A percentile compares a stretch with the other conserved stretches of the same genome.
Evolutionary conservation across 2,113 vertebrate species (phyloP).

Genomic region (Hippolais icterina): DNA sequence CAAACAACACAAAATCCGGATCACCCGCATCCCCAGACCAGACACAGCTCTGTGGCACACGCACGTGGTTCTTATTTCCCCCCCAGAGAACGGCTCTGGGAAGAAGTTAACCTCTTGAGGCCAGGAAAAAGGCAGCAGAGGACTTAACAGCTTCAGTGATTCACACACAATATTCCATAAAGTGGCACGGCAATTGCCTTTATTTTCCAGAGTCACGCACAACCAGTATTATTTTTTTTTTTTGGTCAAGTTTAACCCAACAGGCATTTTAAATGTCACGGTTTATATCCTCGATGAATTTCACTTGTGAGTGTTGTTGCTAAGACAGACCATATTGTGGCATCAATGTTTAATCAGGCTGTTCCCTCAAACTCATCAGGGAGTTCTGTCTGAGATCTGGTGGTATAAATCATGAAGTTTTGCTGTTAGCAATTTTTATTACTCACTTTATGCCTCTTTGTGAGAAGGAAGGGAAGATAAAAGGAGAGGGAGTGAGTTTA

Average conservation of each 20-base stretch:
- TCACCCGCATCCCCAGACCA: background rate
- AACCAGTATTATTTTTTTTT: background rate
- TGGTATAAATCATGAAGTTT: slow-evolving; percentile 7
- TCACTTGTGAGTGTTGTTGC: slow-evolving; percentile 22
- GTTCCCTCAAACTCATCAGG: slow-evolving; percentile 33
- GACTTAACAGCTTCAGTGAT: background rate
- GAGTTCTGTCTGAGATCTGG: slow-evolving; percentile 25
- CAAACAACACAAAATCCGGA: background rate
- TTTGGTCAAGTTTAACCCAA: slow-evolving; percentile 7
- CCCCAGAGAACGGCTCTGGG: background rate
- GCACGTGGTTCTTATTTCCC: background rate
- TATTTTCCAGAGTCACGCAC: background rate
- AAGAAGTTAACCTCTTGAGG: slow-evolving; percentile 45
- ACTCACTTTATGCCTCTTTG: background rate
- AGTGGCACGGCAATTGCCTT: background rate
- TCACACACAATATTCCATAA: background rate
- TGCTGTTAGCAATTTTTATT: slow-evolving; percentile 21
- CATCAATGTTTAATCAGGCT: slow-evolving; percentile 64
- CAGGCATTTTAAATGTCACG: background rate
- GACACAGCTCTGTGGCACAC: background rate
- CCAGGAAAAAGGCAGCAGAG: slow-evolving; percentile 7
- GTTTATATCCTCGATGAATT: slow-evolving; percentile 34
- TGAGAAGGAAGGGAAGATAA: background rate
- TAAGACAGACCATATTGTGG: slow-evolving; percentile 54
- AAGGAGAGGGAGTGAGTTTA: background rate